Base-by-base conservation (phyloP, 2,888 invertebrate genomes). In the Hydriomena furcata region DNA sequence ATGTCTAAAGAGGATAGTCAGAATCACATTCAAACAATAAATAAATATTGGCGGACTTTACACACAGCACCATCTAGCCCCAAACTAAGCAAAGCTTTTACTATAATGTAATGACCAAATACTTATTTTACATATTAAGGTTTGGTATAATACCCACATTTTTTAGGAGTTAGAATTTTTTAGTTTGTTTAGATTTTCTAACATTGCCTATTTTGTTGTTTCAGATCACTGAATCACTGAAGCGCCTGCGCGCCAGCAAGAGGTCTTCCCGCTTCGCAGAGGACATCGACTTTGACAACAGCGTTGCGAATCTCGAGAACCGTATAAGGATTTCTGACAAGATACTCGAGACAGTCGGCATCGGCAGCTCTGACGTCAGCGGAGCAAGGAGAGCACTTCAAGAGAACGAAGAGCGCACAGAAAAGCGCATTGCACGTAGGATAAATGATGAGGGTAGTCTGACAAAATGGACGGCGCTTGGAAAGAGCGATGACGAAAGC, bases 381-480 rank as follows among this genome's bases (percentile, higher is more conserved):
- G 83, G 87, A 25, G 88, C 90, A 52, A 69, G 92, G 72, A 71
- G 91, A 73, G 79, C 92, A 57, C 57, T 92, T 63, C 71, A 79
- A 41, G 79, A 89, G 55, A 89, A 87, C 60, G 91, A 91, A 41
- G 88, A 90, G 44, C 89, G 89, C 57, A 87, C 91, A 55, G 77
- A 84, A 55, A 89, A 86, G 53, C 85, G 89, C 52, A 90, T 88
- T 51, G 79, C 87, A 0, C 83, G 90, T 58, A 76, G 87, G 55
- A 35, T 85, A 41, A 86, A 85, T 51, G 89, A 88, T 0, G 85
- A 86, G 24, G 43, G 52, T 7, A 25, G n/a, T 35, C 70, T 93
- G n/a, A 92, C 93, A 10, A 93, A 92, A 70, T 94, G 94, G 94
- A 89, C 92, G 0, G 92, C 93, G n/a, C 47, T 94, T 7, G 91